Evolutionary conservation across 1,140 invertebrate genomes (phyloP), one percentile per base, ranked within the genome.

Genomic region (Drosophila sproati): DNA sequence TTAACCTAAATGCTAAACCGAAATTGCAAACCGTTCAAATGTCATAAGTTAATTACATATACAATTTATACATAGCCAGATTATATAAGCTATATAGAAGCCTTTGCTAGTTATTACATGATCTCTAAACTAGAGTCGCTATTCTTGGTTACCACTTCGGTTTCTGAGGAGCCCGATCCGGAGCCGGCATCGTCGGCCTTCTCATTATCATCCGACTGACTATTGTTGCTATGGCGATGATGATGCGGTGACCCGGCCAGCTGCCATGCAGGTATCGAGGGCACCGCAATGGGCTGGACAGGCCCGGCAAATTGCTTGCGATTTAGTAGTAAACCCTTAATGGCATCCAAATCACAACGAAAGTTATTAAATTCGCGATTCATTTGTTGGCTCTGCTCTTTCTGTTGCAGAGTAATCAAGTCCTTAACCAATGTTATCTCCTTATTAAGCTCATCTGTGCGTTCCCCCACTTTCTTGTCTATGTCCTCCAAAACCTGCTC

Each of bases 241-340:
- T 75, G 86, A 48, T 77, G 90, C 1, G 91, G 90, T 3, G 91
- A 80, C 4, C 91, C 73, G 20, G 94, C 93, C 41, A 96, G 93
- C 91, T 96, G 96, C 96, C 96, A 97, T 6, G 95, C 94, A 31
- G 96, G 96, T 70, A 96, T 96, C 2, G 96, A 96, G 6, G 95
- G 95, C 31, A 90, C 77, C n/a, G 86, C 37, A 7, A 95, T 94
- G 2, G 95, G 94, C 3, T 78, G 70, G 12, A 91, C 72, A 4
- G 94, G 93, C 0, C 94, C 92, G 12, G 96, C 95, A 89, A 96
- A 96, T 92, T 96, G 96, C 91, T 96, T 96, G 77, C 96, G 95
- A 83, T 95, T 96, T 31, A 97, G 92, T 50, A 96, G 92, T 73
- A 97, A 94, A 56, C 96, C 96, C 92, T 96, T 97, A 39, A 97